Base-by-base conservation (phyloP, 2,888 invertebrate species). In the Idaea straminata region DNA sequence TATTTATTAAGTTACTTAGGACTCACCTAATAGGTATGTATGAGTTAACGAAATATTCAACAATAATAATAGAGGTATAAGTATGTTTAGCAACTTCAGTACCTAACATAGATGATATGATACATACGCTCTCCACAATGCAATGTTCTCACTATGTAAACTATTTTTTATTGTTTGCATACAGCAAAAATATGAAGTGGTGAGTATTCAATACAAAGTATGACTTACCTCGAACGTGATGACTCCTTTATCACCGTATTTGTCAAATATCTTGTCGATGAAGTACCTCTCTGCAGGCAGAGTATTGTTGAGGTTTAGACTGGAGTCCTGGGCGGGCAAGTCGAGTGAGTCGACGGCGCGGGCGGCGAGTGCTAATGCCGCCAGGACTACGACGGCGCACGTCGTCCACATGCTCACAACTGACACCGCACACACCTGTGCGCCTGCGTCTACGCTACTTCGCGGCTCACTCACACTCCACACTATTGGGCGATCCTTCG, bases 221-320 rank as follows among this genome's bases (percentile, higher is more conserved):
- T 58, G 59, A 81, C 89, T 84, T 75, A 93, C 94, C 87, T 94
- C 94, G 73, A 93, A 94, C 35, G 93, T 92, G 76, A 94, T 94
- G 69, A 93, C 83, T 62, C 93, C 94, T 77, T 90, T 89, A 71
- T 93, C 86, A 35, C 94, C 94, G 74, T 94, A 94, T 78, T 94
- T 94, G 74, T 89, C 85, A 78, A 94, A 94, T 76, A 94, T 93
- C 78, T 92, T 89, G 72, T 89, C 84, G 69, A 93, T 90, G 81
- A 93, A 94, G 78, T 90, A 93, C 72, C 86, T 84, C 77, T 93
- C 91, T 0, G 92, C 90, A 36, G 83, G 84, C 57, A 83, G 69
- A 2, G 87, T 85, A 75, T 82, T 85, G 80, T 87, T 86, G 67
- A 74, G 63, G 61, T 79, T 77, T 34, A 72, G 69, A 25, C 70